phyloP scores from a whole-genome alignment of 1,140 invertebrate species.

The Tetraneura akinire region DNA sequence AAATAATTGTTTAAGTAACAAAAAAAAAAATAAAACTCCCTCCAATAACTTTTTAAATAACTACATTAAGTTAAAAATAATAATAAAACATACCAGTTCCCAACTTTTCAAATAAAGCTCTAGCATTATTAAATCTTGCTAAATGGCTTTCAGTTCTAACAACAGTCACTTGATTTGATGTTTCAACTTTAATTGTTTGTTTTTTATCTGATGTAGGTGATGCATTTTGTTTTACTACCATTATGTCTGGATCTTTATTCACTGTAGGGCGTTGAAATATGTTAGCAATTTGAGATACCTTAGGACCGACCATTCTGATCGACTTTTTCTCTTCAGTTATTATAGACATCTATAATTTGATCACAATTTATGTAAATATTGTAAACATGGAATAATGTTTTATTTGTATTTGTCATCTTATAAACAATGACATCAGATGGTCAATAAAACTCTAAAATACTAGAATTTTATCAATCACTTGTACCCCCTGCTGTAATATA shows the following conservation, averaged over 20 bases:
- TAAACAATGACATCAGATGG: background rate
- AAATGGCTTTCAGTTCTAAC: conserved; percentile 85
- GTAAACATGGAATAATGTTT: background rate
- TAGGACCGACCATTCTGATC: conserved; percentile 67
- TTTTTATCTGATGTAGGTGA: conserved; percentile 46
- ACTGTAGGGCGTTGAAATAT: conserved; percentile 69
- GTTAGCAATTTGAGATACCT: conserved; percentile 87
- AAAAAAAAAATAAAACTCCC: background rate
- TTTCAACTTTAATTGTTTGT: conserved; percentile 55
- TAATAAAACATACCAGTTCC: conserved; percentile 59
- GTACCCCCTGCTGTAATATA: background rate
- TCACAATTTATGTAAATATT: background rate
- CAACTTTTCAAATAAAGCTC: conserved; percentile 89
- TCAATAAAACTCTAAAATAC: background rate
- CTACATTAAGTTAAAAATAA: background rate
- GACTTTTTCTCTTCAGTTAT: conserved; percentile 41
- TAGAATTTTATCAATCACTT: background rate
- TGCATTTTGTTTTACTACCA: conserved; percentile 20
- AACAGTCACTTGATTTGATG: conserved; percentile 69
- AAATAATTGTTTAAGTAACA: background rate
- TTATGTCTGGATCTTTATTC: conserved; percentile 50
- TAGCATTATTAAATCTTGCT: conserved; percentile 86
- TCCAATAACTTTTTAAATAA: no score
- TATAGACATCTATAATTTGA: conserved; percentile 41
- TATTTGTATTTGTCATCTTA: background rate